Evolutionary conservation across 2,797 vertebrate genomes (phyloP), one percentile per base, ranked within the genome.

Genomic region (Sebastes flavidus): DNA sequence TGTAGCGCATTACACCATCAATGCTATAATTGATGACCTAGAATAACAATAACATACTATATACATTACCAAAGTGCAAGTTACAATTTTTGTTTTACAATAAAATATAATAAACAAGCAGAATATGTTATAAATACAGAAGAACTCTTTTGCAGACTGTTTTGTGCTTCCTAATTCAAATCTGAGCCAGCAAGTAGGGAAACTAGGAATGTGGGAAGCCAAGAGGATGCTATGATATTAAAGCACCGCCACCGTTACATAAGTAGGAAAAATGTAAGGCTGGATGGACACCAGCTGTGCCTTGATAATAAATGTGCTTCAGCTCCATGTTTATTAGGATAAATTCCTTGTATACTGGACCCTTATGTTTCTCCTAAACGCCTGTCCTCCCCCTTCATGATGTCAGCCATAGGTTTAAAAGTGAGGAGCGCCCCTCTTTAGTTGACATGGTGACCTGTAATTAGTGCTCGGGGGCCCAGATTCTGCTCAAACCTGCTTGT

Each of bases 371-470:
- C 30, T 8, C 61, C 49, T 13, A 62, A 73, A 55, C 25, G 16
- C 16, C 55, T 2, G 7, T 63, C 65, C 72, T 58, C 75, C 83
- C 79, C 52, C 69, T 58, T 56, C 65, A 78, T 75, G 75, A 89
- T 85, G 82, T 89, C 87, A 89, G 75, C 54, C 65, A 22, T 58
- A 18, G 81, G 65, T 81, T 87, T 77, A 30, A 72, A 87, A 82
- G 71, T 16, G 62, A 58, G 78, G 81, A 78, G 86, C 71, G 69
- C 63, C 82, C 63, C 72, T 89, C 62, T 82, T 82, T 66, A 77
- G 91, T 89, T 91, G 91, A 90, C 85, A 88, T 61, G 52, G 14
- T 92, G 92, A 91, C 89, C 89, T 89, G 82, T 91, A 91, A 94
- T 94, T 93, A 93, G 92, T 80, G 84, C 81, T 90, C 22, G 13